A percentile compares a stretch with the other conserved stretches of the same genome.
Conservation (phyloP, 2,888 invertebrate genomes). For the Fragum sueziense region DNA sequence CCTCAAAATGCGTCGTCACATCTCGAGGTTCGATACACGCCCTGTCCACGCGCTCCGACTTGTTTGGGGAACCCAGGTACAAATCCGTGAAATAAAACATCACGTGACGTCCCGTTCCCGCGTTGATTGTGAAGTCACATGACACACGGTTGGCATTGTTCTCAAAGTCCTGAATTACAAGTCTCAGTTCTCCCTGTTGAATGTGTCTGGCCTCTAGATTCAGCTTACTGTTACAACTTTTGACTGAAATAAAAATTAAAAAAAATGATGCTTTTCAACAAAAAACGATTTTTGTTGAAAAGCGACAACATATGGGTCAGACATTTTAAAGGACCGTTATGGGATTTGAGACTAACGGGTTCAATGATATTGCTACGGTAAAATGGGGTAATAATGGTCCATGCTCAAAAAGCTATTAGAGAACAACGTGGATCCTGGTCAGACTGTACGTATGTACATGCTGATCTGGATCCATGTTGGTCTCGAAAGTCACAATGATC, state of each 20-base stretch:
- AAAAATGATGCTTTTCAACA: background rate
- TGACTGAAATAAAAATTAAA: slow-evolving; percentile 32
- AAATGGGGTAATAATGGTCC: too few species aligned
- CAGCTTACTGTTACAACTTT: slow-evolving; percentile 43
- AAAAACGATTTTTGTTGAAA: background rate
- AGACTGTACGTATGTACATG: too few species aligned
- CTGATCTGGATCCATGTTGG: too few species aligned
- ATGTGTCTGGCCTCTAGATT: slow-evolving; percentile 34
- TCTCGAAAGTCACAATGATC: too few species aligned
- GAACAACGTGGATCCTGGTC: too few species aligned
- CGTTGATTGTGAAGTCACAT: slow-evolving; percentile 54
- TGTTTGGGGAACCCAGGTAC: slow-evolving; percentile 46
- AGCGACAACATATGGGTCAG: too few species aligned
- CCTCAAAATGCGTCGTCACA: slow-evolving; percentile 27
- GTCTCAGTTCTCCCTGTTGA: slow-evolving; percentile 46
- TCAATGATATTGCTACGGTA: too few species aligned
- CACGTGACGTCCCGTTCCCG: slow-evolving; percentile 47
- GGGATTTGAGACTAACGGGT: too few species aligned
- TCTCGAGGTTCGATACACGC: slow-evolving; percentile 49
- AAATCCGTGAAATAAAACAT: slow-evolving; percentile 58
- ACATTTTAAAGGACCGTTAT: too few species aligned
- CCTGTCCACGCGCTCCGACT: slow-evolving; percentile 34
- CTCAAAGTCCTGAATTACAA: slow-evolving; percentile 40
- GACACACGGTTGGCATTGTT: slow-evolving; percentile 50
- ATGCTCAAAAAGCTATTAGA: too few species aligned